phyloP scores from a whole-genome alignment of 2,113 vertebrate genomes.

The Pagrus major region DNA sequence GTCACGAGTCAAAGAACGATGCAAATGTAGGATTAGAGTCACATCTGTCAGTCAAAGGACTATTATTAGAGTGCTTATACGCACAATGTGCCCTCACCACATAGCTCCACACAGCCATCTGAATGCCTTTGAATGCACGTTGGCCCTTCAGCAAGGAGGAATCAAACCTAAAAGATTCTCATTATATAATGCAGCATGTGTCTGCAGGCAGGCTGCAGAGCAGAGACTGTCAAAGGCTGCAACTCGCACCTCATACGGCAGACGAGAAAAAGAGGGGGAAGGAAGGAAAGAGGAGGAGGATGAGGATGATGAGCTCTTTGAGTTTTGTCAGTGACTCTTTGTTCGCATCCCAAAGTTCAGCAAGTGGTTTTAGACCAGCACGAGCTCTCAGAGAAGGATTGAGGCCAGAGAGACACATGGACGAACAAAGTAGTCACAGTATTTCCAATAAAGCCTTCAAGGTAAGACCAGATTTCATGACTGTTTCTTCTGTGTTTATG shows the following conservation, averaged over 20 bases:
- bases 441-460: conserved; percentile 11
- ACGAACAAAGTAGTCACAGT: conserved; percentile 43
- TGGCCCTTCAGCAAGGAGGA: conserved; percentile 67
- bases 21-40: neutral
- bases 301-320: conserved; percentile 22
- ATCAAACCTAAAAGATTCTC: conserved; percentile 53
- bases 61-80: neutral
- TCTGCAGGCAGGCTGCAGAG: conserved; percentile 41
- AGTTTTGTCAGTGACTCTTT: conserved; percentile 39
- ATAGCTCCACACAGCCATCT: conserved; percentile 45
- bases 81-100: conserved; percentile 12
- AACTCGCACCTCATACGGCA: neutral
- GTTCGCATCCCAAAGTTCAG: conserved; percentile 9
- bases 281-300: conserved; percentile 20
- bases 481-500: conserved; percentile 10
- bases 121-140: conserved; percentile 38
- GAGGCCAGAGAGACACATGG: neutral
- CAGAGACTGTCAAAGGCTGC: conserved; percentile 2
- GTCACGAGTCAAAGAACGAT: neutral
- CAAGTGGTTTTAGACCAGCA: neutral
- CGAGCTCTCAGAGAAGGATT: neutral
- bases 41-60: conserved; percentile 14
- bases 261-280: neutral
- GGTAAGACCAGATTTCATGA: conserved; percentile 23
- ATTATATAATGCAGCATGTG: conserved; percentile 63